Base-by-base conservation (phyloP, 2,797 vertebrate genomes). In the Leucoraja ocellata region DNA sequence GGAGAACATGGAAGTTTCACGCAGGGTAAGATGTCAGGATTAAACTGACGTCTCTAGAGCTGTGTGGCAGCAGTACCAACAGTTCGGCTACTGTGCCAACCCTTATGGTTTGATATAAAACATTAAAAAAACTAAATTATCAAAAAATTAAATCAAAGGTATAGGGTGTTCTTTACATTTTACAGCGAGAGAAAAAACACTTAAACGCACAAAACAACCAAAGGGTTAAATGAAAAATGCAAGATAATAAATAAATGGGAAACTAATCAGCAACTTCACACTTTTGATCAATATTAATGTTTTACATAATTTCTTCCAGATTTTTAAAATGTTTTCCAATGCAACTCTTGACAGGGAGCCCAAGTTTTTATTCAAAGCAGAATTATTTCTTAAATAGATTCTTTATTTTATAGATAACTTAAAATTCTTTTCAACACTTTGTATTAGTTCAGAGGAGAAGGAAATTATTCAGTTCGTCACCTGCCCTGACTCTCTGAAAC, bases 231-330 rank as follows among this genome's bases (percentile, higher is more conserved):
- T 54, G 58, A 58, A 84, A 83, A 58, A 11, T 84, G 58, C 46
- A 58, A 13, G 81, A 23, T 25, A 58, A 84, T 28, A 54, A 25
- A 58, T 84, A 61, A 84, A 84, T 61, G 5, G 81, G 28, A 84
- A 84, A 84, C n/a, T 78, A 78, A 84, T 13, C 81, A 84, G 54
- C 23, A 28, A 58, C 21, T 84, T 84, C 81, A 84, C 23, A 36
- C n/a, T 78, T 78, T 78, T 78, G 77, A 78, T 78, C 36, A 84
- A 83, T 83, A 54, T 84, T 61, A 61, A 84, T 84, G 28, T 84
- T 84, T 84, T 61, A 21, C 81, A 84, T 54, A 28, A 84, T 81
- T 23, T 54, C 81, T 28, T 84, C 81, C 54, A 84, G 46, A 61
- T 58, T 61, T 84, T 25, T 58, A 28, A 9, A 5, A 11, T 58